A percentile compares a stretch with the other conserved stretches of the same genome.
Evolutionary conservation across 2,113 vertebrate genomes (phyloP).

Genomic region (Sisor rabdophorus): DNA sequence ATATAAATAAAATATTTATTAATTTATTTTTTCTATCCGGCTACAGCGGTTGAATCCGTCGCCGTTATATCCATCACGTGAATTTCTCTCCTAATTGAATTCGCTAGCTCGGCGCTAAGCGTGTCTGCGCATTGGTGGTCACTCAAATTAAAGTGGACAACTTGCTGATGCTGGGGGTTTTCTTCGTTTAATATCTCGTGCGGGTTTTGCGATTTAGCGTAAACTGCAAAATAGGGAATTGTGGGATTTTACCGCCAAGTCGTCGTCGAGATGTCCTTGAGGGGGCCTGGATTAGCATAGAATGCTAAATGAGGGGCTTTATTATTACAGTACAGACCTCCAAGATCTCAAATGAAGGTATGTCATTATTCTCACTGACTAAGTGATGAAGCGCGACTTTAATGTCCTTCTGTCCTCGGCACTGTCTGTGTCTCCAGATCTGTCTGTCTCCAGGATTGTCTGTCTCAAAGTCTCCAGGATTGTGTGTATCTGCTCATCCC

Average conservation of each 20-base stretch:
- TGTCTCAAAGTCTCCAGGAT: too few species aligned
- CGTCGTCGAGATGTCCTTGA: conserved; percentile 5
- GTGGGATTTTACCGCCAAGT: neutral
- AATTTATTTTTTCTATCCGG: too few species aligned
- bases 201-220: neutral
- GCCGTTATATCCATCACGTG: too few species aligned
- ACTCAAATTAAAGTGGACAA: conserved; percentile 14
- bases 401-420: too few species aligned
- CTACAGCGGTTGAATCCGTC: too few species aligned
- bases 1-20: too few species aligned
- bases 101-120: neutral
- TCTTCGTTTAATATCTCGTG: neutral
- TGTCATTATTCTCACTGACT: neutral
- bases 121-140: neutral
- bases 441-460: too few species aligned
- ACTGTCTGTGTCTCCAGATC: too few species aligned
- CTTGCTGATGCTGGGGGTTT: neutral
- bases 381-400: too few species aligned
- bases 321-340: neutral
- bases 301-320: neutral
- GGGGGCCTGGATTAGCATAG: neutral
- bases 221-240: neutral
- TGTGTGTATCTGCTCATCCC: too few species aligned
- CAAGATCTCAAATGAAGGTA: neutral
- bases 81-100: too few species aligned